A percentile compares a stretch with the other conserved stretches of the same genome.
phyloP scores from a whole-genome alignment of 2,888 invertebrate genomes.

The Timema podura region DNA sequence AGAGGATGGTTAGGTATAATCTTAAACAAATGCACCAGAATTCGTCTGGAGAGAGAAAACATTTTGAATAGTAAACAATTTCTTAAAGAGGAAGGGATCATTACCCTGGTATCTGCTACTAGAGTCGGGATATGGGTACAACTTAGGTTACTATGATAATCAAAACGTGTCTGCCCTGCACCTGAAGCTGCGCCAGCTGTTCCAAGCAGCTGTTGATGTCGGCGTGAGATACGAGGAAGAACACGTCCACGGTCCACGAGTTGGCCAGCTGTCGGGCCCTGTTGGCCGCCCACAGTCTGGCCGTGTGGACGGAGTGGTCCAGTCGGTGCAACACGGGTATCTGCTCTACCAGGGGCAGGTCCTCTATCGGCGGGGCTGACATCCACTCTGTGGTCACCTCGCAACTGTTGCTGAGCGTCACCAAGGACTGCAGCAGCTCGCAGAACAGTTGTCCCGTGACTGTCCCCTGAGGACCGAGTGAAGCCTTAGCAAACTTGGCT shows the following conservation, averaged over 20 bases:
- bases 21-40: too few species aligned
- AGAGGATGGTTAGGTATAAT: too few species aligned
- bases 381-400: slow-evolving; percentile 69
- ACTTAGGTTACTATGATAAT: too few species aligned
- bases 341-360: slow-evolving; percentile 73
- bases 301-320: slow-evolving; percentile 59
- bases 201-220: slow-evolving; percentile 43
- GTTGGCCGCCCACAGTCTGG: slow-evolving; percentile 70
- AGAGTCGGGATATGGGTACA: too few species aligned
- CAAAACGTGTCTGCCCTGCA: slow-evolving; percentile 25
- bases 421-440: slow-evolving; percentile 64
- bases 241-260: slow-evolving; percentile 69
- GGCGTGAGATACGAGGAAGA: slow-evolving; percentile 53
- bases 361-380: slow-evolving; percentile 64
- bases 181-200: slow-evolving; percentile 43
- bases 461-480: slow-evolving; percentile 49
- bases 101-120: too few species aligned
- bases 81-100: too few species aligned
- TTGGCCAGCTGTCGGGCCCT: slow-evolving; percentile 69
- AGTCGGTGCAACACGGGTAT: slow-evolving; percentile 72
- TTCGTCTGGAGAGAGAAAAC: too few species aligned
- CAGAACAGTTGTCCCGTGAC: slow-evolving; percentile 58
- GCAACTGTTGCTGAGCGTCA: slow-evolving; percentile 69
- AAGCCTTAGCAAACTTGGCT: not conserved
- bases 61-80: too few species aligned